Conservation (phyloP, 2,797 vertebrate species). For the Tolypeutes matacus region DNA sequence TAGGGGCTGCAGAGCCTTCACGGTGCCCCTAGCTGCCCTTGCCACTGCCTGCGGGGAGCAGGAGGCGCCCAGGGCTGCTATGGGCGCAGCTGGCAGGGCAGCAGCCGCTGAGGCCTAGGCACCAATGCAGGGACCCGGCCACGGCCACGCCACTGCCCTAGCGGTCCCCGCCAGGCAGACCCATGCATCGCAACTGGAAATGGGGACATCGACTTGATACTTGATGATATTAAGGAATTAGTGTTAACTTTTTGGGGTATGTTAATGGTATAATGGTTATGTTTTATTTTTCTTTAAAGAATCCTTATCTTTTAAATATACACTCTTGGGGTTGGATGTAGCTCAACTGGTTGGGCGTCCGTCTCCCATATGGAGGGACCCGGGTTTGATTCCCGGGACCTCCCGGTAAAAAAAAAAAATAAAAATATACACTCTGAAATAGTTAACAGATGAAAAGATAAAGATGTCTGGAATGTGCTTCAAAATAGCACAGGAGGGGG, state of each 20-base stretch:
- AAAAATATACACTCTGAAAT: not conserved
- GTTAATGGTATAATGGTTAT: not conserved
- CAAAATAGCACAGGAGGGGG: not conserved
- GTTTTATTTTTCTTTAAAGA: not conserved
- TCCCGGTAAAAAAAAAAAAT: too few relatives aligned
- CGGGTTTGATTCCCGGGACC: too few relatives aligned
- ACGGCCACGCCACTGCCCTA: too few relatives aligned
- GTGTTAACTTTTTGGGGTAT: not conserved
- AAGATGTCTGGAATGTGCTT: not conserved
- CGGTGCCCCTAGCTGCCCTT: slow-evolving; percentile 86
- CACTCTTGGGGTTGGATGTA: too few relatives aligned
- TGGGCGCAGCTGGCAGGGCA: too few relatives aligned
- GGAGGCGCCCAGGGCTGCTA: too few relatives aligned
- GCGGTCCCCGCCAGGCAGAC: too few relatives aligned
- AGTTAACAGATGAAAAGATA: not conserved
- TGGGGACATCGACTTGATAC: not conserved
- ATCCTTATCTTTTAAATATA: not conserved
- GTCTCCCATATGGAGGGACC: too few relatives aligned
- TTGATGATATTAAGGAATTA: slow-evolving; percentile 15
- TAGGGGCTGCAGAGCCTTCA: slow-evolving; percentile 89
- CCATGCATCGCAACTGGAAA: not conserved
- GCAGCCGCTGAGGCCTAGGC: too few relatives aligned
- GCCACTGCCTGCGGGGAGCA: not conserved
- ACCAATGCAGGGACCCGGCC: too few relatives aligned
- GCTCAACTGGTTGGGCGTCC: too few relatives aligned